Conservation (phyloP, 2,888 invertebrate species). For the Notodonta dromedarius region DNA sequence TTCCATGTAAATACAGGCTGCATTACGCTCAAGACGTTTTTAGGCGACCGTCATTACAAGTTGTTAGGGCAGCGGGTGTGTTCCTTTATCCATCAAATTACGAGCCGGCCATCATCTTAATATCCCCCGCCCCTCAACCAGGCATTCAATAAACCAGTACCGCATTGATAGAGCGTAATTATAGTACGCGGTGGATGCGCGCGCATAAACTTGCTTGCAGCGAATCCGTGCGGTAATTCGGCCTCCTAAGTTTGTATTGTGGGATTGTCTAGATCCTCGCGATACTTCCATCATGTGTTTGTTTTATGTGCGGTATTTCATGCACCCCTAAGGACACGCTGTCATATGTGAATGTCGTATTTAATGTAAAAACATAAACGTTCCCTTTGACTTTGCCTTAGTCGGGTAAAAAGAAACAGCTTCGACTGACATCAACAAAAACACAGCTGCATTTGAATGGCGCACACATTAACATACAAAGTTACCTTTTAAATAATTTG, state of each 20-base stretch:
- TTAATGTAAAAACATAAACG: not conserved
- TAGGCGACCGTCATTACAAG: conserved; percentile 70
- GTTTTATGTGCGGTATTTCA: conserved; percentile 31
- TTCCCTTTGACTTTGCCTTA: too few relatives aligned
- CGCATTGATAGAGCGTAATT: conserved; percentile 81
- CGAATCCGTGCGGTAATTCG: conserved; percentile 66
- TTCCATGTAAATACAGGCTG: conserved; percentile 8
- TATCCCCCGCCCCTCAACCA: conserved; percentile 76
- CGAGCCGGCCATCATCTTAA: conserved; percentile 80
- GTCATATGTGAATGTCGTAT: not conserved
- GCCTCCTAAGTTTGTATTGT: conserved; percentile 63
- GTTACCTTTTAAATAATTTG: conserved; percentile 58
- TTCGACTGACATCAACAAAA: conserved; percentile 38
- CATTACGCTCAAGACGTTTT: conserved; percentile 58
- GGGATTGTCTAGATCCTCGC: conserved; percentile 61
- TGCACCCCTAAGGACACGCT: not conserved
- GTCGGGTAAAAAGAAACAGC: not conserved
- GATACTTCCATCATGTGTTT: conserved; percentile 46
- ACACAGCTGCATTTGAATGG: conserved; percentile 64
- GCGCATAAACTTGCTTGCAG: conserved; percentile 61
- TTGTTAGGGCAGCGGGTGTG: conserved; percentile 73
- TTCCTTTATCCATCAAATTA: conserved; percentile 82
- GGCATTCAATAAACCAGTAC: conserved; percentile 81
- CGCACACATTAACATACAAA: conserved; percentile 73
- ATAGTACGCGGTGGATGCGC: conserved; percentile 63